Conservation (phyloP, 2,888 invertebrate genomes). For the Fissipunctia ypsillon region DNA sequence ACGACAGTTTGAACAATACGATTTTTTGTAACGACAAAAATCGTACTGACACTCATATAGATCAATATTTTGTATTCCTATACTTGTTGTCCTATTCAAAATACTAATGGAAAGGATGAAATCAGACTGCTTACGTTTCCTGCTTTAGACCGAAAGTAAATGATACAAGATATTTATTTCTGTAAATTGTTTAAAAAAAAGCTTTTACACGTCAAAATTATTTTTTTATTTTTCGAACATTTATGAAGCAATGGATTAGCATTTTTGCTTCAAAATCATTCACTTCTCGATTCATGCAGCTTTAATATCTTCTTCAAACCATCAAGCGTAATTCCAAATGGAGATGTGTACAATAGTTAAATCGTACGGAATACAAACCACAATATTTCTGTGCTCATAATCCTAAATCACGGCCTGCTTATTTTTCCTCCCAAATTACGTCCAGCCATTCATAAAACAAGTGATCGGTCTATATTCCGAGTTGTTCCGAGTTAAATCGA, state of each 20-base stretch:
- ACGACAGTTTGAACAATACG: not conserved
- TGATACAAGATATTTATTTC: not conserved
- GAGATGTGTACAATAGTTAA: not conserved
- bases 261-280: no score
- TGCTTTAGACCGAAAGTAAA: no score
- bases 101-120: not conserved
- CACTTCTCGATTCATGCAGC: not conserved
- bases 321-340: not conserved
- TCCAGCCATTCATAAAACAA: slow-evolving; percentile 50
- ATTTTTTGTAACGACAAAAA: not conserved
- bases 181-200: no score
- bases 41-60: not conserved
- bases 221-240: no score
- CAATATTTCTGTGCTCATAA: slow-evolving; percentile 5
- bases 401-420: slow-evolving; percentile 26
- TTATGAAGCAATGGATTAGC: no score
- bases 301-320: not conserved
- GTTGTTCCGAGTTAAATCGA: slow-evolving; percentile 57
- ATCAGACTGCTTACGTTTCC: no score
- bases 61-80: not conserved
- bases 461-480: slow-evolving; percentile 42
- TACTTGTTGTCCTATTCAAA: not conserved
- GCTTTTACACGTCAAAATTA: no score
- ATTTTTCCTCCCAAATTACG: slow-evolving; percentile 32
- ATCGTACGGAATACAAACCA: not conserved